Base-by-base conservation (phyloP, 2,113 vertebrate species). In the Camelus bactrianus region DNA sequence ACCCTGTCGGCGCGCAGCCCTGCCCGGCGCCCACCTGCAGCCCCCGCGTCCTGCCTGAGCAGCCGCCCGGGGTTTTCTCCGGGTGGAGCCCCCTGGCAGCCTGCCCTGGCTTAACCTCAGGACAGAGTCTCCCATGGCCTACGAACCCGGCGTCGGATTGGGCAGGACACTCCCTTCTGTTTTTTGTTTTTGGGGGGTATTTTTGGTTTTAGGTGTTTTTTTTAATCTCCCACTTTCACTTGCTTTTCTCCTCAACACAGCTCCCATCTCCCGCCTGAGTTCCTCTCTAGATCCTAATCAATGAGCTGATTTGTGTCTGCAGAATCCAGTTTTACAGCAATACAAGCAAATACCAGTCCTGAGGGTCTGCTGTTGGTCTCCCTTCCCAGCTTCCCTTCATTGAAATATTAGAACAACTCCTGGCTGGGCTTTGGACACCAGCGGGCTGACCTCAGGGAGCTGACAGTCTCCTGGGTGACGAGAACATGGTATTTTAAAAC, bases 1-100 rank as follows among this genome's bases (percentile, higher is more conserved):
- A 56, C n/a, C 52, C 20, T 1, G 84, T 16, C 46, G 0, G 3
- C 0, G 22, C 1, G 3, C 69, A 58, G 65, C 3, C 28, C 28
- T 5, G 26, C 77, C 72, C 52, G 32, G 7, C 30, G 70, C 65
- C 65, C 64, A 56, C 91, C 67, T 80, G 84, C 72, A 14, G 46
- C 9, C 70, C 32, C 32, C 10, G 11, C 1, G 2, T 70, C 35
- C 6, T 1, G 2, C 56, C 60, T 67, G 35, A 22, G 52, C 9
- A 0, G 52, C 13, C 0, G 0, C 67, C 13, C 1, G 6, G 6
- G 32, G 32, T 50, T 87, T 93, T 14, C 20, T 48, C 13, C 1
- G 64, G 3, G 17, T 8, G 64, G 58, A 52, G 58, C 48, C 54
- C 56, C 26, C 30, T 38, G 50, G 62, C 58, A 76, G 64, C 13